Percentiles rank a stretch among this genome's conserved stretches.
Conservation (phyloP, 2,888 invertebrate species). For the Luffia ferchaultella region DNA sequence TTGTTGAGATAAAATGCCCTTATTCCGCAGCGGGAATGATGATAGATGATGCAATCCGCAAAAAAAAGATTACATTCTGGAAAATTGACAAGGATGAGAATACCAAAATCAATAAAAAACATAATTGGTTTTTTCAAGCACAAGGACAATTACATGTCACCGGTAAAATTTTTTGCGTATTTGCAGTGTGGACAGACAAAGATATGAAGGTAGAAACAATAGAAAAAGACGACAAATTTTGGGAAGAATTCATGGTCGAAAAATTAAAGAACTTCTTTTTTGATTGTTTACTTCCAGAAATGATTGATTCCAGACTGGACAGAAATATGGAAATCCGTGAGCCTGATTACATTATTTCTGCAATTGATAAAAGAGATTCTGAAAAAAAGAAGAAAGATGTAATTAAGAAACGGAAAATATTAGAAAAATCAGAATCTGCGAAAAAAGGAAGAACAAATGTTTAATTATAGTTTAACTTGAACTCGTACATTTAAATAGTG, state of each 20-base stretch:
- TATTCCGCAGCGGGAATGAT: not conserved
- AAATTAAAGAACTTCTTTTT: not conserved
- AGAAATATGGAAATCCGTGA: not conserved
- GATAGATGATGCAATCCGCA: not conserved
- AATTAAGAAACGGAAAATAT: too few species aligned
- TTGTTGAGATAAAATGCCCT: not conserved
- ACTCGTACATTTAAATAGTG: too few species aligned
- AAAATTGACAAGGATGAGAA: not conserved
- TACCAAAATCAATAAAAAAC: not conserved
- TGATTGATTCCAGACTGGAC: not conserved
- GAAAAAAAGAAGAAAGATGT: too few species aligned
- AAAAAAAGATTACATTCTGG: not conserved
- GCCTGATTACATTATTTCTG: too few species aligned
- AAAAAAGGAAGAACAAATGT: too few species aligned
- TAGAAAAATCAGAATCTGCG: too few species aligned
- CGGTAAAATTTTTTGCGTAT: not conserved
- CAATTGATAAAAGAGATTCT: too few species aligned
- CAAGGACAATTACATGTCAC: not conserved
- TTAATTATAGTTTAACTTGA: too few species aligned
- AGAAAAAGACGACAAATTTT: not conserved
- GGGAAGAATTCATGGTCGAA: not conserved
- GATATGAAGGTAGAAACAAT: not conserved
- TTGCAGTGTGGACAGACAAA: not conserved
- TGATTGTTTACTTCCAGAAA: not conserved
- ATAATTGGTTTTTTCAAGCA: slow-evolving; percentile 1